Base-by-base conservation (phyloP, 2,113 vertebrate species). In the Oncorhynchus clarkii region DNA sequence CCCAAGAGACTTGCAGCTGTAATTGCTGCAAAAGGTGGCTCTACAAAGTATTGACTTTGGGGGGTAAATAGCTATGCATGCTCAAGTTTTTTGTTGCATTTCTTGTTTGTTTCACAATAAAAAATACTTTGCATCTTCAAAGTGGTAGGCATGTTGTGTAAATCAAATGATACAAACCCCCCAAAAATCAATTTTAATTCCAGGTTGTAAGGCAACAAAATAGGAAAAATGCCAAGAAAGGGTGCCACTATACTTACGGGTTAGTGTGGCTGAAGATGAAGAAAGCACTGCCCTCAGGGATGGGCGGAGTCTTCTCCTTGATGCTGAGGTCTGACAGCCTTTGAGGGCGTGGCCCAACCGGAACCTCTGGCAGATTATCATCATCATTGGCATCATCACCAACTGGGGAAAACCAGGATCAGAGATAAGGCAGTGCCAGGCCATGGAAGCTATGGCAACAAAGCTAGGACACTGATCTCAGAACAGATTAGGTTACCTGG, bases 261-360 rank as follows among this genome's bases (percentile, higher is more conserved):
- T 99, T 99, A 70, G 96, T 97, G 90, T 92, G 96, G 94, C 97
- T 99, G 86, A 99, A 96, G 88, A 99, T 95, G 90, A 99, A 99
- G 94, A 99, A 99, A 71, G 98, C 95, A 8, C 96, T 99, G 81
- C 97, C 97, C 90, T 94, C 94, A 0, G 98, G 98, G 82, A 99
- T 99, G 0, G 97, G 97, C 0, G 90, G 94, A 18, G 92, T 96
- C 89, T 99, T 99, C 85, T 99, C 97, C 82, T 97, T 99, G 91
- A 98, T 95, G 85, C 90, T 96, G 79, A 99, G 91, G n/a, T 99
- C 97, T 0, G 96, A 96, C 81, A 98, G 92, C 74, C 95, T 95
- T 11, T 94, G 94, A 24, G 96, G 95, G 45, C 96, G 95, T 8
- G 95, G 96, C 12, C 96, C 95, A 39, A 91, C 78, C 0, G 94